These are phyloP conservation scores for Lithobates pipiens DNA, from an alignment of 2,797 vertebrate genomes.

Conservation along the genomic window DNA sequence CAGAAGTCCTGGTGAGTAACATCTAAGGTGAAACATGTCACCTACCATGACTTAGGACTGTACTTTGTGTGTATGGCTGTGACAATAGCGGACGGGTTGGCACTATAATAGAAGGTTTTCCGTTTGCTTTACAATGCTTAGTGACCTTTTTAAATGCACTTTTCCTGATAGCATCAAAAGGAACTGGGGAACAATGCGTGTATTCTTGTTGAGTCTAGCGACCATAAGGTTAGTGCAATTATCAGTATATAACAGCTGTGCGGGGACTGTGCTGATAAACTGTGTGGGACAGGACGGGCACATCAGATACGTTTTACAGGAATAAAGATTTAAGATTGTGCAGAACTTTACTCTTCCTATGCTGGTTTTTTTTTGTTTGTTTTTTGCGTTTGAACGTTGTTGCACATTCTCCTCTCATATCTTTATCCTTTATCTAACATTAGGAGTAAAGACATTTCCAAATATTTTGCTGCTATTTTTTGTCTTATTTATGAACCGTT, in stretches of 20 bases:
- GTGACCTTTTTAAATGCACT: constrained; percentile 50
- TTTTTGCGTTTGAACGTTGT: too few species aligned
- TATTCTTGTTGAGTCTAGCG: constrained; percentile 39
- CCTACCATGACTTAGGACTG: background rate
- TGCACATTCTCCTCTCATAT: too few species aligned
- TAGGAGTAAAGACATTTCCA: too few species aligned
- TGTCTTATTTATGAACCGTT: too few species aligned
- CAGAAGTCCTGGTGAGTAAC: too few species aligned
- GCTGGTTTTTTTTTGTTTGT: too few species aligned
- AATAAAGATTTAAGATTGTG: too few species aligned
- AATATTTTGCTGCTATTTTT: too few species aligned
- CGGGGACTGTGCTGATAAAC: constrained; percentile 30
- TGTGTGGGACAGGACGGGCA: background rate
- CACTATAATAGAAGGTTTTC: constrained; percentile 16
- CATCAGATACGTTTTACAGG: too few species aligned
- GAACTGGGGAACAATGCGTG: constrained; percentile 49
- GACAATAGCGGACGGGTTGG: background rate
- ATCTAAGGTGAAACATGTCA: too few species aligned
- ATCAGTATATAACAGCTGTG: constrained; percentile 44
- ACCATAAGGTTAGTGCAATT: constrained; percentile 20
- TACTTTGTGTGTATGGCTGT: background rate
- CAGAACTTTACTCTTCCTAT: too few species aligned
- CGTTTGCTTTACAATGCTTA: constrained; percentile 41
- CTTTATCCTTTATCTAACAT: too few species aligned
- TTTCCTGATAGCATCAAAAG: constrained; percentile 53